Base-by-base conservation (phyloP, 1,140 invertebrate species). In the Wiebesia pumilae region DNA sequence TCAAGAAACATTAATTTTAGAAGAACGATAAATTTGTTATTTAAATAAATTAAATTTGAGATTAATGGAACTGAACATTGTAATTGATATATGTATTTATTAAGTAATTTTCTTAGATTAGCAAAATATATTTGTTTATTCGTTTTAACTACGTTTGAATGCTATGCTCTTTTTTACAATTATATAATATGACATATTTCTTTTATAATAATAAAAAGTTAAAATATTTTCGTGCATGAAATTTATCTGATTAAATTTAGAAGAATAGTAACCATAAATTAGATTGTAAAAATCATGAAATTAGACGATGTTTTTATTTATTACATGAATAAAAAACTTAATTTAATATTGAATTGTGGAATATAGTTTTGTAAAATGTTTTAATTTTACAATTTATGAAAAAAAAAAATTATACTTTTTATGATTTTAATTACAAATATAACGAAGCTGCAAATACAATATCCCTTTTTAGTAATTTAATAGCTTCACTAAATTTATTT, bases 371-470 rank as follows among this genome's bases (percentile, higher is more conserved):
- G 54, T 10, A 51, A 67, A 84, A 83, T 21, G 21, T 62, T 58
- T 58, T 81, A 40, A 38, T 40, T 65, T 24, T 21, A 40, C 30
- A 90, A 62, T 73, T 83, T 71, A 77, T 77, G 71, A 73, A 65
- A 82, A 78, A 86, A 86, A 77, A 86, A 81, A 85, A 83, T 33
- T 87, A 27, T 38, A 88, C 75, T 78, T 86, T 71, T 84, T 83
- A 80, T 16, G 62, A 43, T 33, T 80, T 86, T 77, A 88, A 87
- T 91, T 96, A 99, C 90, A 99, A 95, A 95, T 99, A 99, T 24
- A 99, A 95, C 93, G 98, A 99, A 51, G 99, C 98, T 81, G 99
- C 99, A 95, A 99, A 99, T 35, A 99, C 98, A 94, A 99, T 99
- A 92, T 99, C 99, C 89, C 99, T 95, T 94, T 99, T 99, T 51